Evolutionary conservation across 2,888 invertebrate species (phyloP).

Genomic region (Tricholauxania praeusta): DNA sequence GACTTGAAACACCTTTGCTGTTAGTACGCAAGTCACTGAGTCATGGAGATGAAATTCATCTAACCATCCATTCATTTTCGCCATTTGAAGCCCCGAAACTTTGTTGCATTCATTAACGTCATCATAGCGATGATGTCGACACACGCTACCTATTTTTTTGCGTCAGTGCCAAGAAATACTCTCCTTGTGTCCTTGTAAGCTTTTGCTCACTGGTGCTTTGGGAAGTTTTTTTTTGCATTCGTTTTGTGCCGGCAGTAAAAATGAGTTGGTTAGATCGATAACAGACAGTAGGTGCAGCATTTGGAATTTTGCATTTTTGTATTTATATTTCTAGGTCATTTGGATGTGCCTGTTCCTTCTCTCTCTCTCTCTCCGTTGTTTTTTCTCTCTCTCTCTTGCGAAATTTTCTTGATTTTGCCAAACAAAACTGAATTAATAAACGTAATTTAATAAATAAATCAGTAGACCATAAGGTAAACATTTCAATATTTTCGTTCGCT

Average conservation of each 20-base stretch:
- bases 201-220: conserved; percentile 7
- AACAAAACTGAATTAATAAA: conserved; percentile 25
- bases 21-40: no score
- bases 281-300: background rate
- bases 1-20: no score
- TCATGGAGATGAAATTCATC: no score
- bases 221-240: background rate
- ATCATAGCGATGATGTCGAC: background rate
- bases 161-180: background rate
- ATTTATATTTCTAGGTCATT: conserved; percentile 53
- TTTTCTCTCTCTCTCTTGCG: background rate
- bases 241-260: background rate
- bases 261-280: background rate
- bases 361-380: background rate
- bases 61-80: background rate
- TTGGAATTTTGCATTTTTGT: conserved; percentile 7
- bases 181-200: conserved; percentile 25
- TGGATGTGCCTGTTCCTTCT: conserved; percentile 42
- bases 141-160: conserved; percentile 1
- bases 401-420: conserved; percentile 19
- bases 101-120: conserved; percentile 9
- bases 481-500: background rate
- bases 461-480: conserved; percentile 37
- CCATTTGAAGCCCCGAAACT: background rate
- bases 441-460: conserved; percentile 27